Evolutionary conservation across 2,888 invertebrate genomes (phyloP).

Genomic region (Ceriagrion tenellum): DNA sequence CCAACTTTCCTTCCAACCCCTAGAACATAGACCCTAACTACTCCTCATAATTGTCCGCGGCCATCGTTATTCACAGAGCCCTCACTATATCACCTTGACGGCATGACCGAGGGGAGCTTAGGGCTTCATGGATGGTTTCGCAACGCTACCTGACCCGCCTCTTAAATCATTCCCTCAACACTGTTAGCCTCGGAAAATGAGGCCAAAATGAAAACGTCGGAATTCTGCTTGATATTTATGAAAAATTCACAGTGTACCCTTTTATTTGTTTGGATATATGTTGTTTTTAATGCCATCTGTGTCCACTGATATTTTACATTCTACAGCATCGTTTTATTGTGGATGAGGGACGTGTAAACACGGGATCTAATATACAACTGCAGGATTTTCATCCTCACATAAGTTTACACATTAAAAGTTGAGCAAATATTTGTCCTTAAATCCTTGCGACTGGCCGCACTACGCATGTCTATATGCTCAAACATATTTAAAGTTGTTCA

Average conservation of each 20-base stretch:
- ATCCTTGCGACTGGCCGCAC: neutral
- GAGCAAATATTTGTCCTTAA: neutral
- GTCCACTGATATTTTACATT: slow-evolving; percentile 61
- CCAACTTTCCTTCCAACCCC: slow-evolving; percentile 30
- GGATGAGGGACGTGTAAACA: slow-evolving; percentile 23
- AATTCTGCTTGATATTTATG: slow-evolving; percentile 61
- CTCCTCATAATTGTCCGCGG: slow-evolving; percentile 64
- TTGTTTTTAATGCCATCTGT: slow-evolving; percentile 57
- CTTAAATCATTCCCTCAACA: slow-evolving; percentile 65
- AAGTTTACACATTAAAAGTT: slow-evolving; percentile 9
- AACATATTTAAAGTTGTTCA: neutral
- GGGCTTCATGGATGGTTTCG: slow-evolving; percentile 43
- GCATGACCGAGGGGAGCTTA: slow-evolving; percentile 41
- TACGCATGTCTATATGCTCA: neutral
- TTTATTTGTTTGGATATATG: slow-evolving; percentile 31
- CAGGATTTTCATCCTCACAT: neutral
- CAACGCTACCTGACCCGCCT: slow-evolving; percentile 44
- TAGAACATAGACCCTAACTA: slow-evolving; percentile 56
- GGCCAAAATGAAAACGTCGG: slow-evolving; percentile 62
- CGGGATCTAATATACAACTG: slow-evolving; percentile 1
- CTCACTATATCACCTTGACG: slow-evolving; percentile 65
- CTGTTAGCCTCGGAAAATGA: slow-evolving; percentile 50
- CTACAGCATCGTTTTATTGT: neutral
- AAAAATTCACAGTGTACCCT: slow-evolving; percentile 49
- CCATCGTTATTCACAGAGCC: slow-evolving; percentile 63